These are phyloP conservation scores for Epizoanthus stellaris DNA, from an alignment of 92 coral and sea anemone species.

Conservation along the genomic window DNA sequence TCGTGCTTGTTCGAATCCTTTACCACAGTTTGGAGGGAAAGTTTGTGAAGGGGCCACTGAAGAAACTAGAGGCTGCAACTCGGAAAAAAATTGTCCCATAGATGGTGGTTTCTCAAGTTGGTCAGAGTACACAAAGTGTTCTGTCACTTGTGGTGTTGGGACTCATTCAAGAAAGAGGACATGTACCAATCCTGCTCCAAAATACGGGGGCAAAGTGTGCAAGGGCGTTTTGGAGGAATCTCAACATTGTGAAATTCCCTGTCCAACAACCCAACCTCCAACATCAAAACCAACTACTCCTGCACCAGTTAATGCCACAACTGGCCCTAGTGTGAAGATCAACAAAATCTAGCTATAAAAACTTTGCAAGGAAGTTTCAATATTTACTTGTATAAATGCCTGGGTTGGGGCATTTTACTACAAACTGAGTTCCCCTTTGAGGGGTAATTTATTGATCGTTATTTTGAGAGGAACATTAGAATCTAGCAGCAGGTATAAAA, in stretches of 20 bases:
- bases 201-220: conserved; percentile 30
- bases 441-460: too few relatives aligned
- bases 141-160: conserved; percentile 38
- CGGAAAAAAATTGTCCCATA: conserved; percentile 12
- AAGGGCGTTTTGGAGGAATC: conserved; percentile 11
- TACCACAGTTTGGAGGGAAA: conserved; percentile 33
- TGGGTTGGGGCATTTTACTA: too few relatives aligned
- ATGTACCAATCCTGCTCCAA: conserved; percentile 33
- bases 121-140: conserved; percentile 32
- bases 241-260: conserved; percentile 22
- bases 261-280: conserved; percentile 22
- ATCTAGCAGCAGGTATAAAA: too few relatives aligned
- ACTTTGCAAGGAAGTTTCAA: too few relatives aligned
- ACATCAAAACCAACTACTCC: not conserved
- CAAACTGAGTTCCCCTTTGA: too few relatives aligned
- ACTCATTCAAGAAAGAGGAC: conserved; percentile 15
- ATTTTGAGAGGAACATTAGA: too few relatives aligned
- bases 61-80: conserved; percentile 33
- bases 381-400: too few relatives aligned
- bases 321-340: not conserved
- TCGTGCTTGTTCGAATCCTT: conserved; percentile 32
- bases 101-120: conserved; percentile 28
- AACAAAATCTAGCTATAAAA: not conserved
- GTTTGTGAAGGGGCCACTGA: conserved; percentile 19
- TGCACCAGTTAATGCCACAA: not conserved